phyloP scores from a whole-genome alignment of 2,888 invertebrate genomes.

The Mythimna impura region DNA sequence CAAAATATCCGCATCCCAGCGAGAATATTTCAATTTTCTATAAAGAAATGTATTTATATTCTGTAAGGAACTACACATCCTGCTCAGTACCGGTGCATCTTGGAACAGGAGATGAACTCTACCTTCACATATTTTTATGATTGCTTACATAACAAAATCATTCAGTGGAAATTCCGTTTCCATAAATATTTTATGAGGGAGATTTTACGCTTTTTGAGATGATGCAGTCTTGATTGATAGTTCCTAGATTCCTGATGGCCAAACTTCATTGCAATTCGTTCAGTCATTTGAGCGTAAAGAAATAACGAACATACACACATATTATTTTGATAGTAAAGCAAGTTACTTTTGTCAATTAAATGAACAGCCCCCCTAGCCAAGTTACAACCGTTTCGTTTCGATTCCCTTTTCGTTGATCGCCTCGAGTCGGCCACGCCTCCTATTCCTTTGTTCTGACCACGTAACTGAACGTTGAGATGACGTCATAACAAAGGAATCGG shows the following conservation, averaged over 20 bases:
- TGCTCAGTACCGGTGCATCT: conserved; percentile 24
- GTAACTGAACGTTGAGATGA: too few species aligned
- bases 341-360: too few species aligned
- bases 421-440: too few species aligned
- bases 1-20: conserved; percentile 40
- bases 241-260: not conserved
- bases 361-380: too few species aligned
- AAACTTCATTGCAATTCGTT: too few species aligned
- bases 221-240: not conserved
- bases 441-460: too few species aligned
- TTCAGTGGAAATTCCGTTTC: not conserved
- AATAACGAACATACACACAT: too few species aligned
- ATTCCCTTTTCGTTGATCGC: too few species aligned
- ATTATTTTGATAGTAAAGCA: too few species aligned
- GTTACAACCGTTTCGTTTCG: too few species aligned
- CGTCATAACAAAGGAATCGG: too few species aligned
- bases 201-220: not conserved
- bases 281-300: too few species aligned
- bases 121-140: conserved; percentile 26
- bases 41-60: conserved; percentile 50
- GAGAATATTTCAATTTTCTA: conserved; percentile 54
- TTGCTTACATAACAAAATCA: conserved; percentile 8
- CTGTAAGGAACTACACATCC: conserved; percentile 51
- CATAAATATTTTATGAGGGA: not conserved
- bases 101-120: conserved; percentile 42